Conservation (phyloP, 1,140 invertebrate genomes). For the Drusus annulatus region DNA sequence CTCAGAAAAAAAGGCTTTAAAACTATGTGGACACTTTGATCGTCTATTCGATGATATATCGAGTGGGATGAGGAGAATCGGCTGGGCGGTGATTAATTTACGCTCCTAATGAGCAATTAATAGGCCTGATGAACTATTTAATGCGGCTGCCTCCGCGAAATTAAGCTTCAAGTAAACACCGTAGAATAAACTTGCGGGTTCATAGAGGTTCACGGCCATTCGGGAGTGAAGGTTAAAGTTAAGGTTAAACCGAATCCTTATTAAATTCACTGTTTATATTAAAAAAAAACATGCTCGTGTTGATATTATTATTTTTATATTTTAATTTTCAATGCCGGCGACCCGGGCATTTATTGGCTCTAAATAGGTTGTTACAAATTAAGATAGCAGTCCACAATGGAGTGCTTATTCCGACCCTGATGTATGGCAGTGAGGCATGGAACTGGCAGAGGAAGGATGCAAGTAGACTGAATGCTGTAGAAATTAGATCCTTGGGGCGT, state of each 20-base stretch:
- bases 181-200: not conserved
- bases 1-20: not conserved
- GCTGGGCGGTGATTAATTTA: slow-evolving; percentile 12
- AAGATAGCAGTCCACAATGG: no score
- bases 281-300: no score
- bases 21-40: not conserved
- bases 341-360: no score
- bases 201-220: not conserved
- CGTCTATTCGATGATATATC: not conserved
- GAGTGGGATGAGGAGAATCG: not conserved
- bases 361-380: no score
- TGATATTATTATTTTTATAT: no score
- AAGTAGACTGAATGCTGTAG: no score
- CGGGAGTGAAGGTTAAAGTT: not conserved
- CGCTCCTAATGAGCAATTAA: not conserved
- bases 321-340: no score
- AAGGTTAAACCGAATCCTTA: not conserved
- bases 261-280: not conserved
- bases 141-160: not conserved
- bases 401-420: no score
- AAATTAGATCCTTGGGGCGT: no score
- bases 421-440: no score
- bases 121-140: slow-evolving; percentile 4
- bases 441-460: no score
- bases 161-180: not conserved